Percentiles rank a stretch among this genome's conserved stretches.
phyloP scores from a whole-genome alignment of 2,797 vertebrate species.

The Tragopan temminckii region DNA sequence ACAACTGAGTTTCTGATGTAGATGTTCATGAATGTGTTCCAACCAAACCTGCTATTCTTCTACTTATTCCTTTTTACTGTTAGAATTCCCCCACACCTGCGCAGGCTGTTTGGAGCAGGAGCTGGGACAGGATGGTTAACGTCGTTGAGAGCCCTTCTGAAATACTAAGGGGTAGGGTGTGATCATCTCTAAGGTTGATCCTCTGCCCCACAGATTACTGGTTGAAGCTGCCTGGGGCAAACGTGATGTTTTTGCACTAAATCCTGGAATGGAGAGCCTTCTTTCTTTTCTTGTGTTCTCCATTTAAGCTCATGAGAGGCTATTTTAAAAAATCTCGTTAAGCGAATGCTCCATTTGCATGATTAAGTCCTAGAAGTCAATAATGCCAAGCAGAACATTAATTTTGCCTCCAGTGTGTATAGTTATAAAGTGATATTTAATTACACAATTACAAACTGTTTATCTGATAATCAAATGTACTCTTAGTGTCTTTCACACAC shows the following conservation, averaged over 20 bases:
- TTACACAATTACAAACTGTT: constrained; percentile 34
- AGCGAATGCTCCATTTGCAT: constrained; percentile 8
- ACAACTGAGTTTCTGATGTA: neutral
- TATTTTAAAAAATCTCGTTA: neutral
- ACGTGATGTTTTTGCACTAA: neutral
- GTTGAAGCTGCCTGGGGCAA: accelerated
- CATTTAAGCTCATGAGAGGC: neutral
- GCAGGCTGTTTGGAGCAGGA: neutral
- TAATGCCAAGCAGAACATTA: constrained; percentile 42
- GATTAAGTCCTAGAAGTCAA: constrained; percentile 53
- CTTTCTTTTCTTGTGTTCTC: neutral
- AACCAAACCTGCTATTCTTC: neutral
- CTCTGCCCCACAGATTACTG: neutral
- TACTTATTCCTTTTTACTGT: neutral
- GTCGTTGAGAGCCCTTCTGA: too few species aligned
- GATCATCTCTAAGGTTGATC: neutral
- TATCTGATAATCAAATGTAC: constrained; percentile 27
- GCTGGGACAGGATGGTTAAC: neutral
- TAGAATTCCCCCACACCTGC: accelerated
- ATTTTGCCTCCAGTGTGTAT: constrained; percentile 23
- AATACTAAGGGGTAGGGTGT: neutral
- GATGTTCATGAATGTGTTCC: neutral
- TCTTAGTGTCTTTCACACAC: neutral
- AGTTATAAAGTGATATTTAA: constrained; percentile 36
- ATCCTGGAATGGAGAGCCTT: neutral